Evolutionary conservation across 2,113 vertebrate genomes (phyloP).

Genomic region (Pardalotus punctatus): DNA sequence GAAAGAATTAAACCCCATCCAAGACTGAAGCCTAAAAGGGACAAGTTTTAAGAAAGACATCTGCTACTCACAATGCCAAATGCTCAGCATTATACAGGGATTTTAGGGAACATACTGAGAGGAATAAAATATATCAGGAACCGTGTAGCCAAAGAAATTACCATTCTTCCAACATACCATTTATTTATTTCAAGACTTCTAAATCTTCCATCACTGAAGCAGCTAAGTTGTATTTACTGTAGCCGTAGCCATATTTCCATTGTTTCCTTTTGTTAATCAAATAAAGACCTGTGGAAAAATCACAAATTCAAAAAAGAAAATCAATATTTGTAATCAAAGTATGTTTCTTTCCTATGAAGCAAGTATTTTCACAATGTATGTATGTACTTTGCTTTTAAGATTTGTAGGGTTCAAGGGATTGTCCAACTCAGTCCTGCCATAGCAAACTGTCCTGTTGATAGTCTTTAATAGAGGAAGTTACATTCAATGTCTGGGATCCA

Average conservation of each 20-base stretch:
- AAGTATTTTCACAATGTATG: background rate
- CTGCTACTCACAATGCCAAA: background rate
- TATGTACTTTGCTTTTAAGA: background rate
- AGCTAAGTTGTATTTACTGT: background rate
- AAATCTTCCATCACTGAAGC: background rate
- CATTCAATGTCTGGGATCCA: background rate
- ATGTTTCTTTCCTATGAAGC: background rate
- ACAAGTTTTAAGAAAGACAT: background rate
- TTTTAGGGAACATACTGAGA: background rate
- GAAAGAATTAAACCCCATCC: background rate
- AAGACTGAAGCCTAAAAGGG: background rate
- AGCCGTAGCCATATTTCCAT: background rate
- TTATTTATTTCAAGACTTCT: background rate
- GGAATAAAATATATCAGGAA: background rate
- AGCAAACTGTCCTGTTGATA: background rate
- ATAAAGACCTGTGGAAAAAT: background rate
- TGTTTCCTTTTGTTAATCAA: background rate
- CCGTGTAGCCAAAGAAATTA: background rate
- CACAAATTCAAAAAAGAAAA: background rate
- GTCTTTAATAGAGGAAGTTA: background rate
- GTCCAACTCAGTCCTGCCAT: background rate
- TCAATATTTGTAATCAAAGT: background rate
- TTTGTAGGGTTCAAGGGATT: background rate
- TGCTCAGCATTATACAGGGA: background rate
- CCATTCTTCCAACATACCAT: background rate